Evolutionary conservation across 2,888 invertebrate species (phyloP), one percentile per base, ranked within the genome.

Genomic region (Alsophila aescularia): DNA sequence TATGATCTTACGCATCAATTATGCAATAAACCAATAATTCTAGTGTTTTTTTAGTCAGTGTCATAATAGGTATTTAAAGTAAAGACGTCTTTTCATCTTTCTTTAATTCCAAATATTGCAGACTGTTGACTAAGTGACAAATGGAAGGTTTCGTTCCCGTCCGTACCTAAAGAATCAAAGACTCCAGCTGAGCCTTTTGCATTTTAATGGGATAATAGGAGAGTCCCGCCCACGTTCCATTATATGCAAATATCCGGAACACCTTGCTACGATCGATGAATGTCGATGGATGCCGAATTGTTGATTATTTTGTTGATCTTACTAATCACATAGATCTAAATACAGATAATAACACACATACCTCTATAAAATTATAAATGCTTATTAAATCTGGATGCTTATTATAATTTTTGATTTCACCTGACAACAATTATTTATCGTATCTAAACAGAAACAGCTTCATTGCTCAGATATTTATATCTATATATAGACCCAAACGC

Each of bases 211-310:
- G 69, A 81, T 81, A 83, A 87, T 80, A 75, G 74, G 73, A 65
- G 68, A 64, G 66, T 65, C 60, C 83, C 87, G 81, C 88, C 88
- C 81, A 85, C 87, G 66, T 59, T 45, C 85, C 77, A 87, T 87
- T 89, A 88, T 89, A 88, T 88, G 87, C 83, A 88, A 86, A 86
- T 83, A 77, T 76, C 74, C 73, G 73, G 76, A 76, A 77, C 75
- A 70, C 62, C 61, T 58, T 51, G 58, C 61, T 63, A 55, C 57
- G 68, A 70, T 70, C 60, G 43, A 48, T 52, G 58, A 56, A 56
- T 69, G 62, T 68, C 68, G 67, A 69, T 72, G 64, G 62, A 67
- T 57, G 48, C 49, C 63, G 59, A 73, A 76, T n/a, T n/a, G n/a
- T n/a, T n/a, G n/a, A n/a, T n/a, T n/a, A n/a, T 72, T 73, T 76